These are phyloP conservation scores for Podarcis muralis DNA, from an alignment of 2,113 vertebrate species.

Conservation along the genomic window DNA sequence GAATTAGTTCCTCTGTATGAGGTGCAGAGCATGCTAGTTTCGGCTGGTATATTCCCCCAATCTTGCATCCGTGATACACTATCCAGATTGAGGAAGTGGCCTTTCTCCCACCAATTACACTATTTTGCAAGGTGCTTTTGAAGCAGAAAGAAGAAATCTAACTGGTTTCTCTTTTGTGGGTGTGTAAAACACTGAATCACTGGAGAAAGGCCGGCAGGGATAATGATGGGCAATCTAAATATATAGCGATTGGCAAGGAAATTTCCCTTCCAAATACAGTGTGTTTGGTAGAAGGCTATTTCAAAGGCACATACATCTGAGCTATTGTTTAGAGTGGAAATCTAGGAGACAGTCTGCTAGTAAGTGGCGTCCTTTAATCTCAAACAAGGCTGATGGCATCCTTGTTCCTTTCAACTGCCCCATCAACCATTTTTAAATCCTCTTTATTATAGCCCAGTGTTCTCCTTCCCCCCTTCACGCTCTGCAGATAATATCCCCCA, in stretches of 20 bases:
- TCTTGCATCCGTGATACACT: too few relatives aligned
- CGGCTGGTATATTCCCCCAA: too few relatives aligned
- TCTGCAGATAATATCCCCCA: background rate
- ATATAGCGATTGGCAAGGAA: conserved; percentile 26
- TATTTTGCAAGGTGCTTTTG: too few relatives aligned
- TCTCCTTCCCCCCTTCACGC: background rate
- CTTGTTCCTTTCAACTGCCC: conserved; percentile 26
- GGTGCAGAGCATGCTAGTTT: too few relatives aligned
- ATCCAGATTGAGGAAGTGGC: too few relatives aligned
- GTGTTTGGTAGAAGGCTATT: conserved; percentile 9
- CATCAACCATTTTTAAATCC: conserved; percentile 14
- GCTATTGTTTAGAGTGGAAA: conserved; percentile 31
- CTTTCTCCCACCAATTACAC: too few relatives aligned
- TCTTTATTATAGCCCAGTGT: conserved; percentile 9
- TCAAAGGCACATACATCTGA: conserved; percentile 24
- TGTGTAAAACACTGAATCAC: conserved; percentile 42
- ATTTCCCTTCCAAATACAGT: conserved; percentile 35
- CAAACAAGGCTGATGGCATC: conserved; percentile 15
- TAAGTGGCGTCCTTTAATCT: conserved; percentile 7
- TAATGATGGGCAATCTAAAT: conserved; percentile 38
- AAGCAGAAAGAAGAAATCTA: conserved; percentile 20
- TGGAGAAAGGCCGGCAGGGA: background rate
- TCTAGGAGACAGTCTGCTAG: conserved; percentile 18
- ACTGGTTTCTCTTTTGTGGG: conserved; percentile 41
- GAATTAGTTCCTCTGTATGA: too few relatives aligned